Conservation (phyloP, 2,888 invertebrate species). For the Xiphydria camelus region DNA sequence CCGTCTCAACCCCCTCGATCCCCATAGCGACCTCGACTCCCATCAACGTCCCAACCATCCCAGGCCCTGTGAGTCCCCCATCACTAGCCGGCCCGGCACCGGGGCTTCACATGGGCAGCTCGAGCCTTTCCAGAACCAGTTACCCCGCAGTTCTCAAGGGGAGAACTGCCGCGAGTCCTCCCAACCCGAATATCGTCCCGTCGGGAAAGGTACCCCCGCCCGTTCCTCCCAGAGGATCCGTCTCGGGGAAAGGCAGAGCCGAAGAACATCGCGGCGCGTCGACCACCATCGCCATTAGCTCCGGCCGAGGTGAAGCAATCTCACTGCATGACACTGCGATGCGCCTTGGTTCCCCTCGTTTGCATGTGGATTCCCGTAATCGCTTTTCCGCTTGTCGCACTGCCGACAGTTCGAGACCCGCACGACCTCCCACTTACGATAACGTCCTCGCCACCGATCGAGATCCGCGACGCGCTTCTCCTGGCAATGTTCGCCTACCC, state of each 20-base stretch:
- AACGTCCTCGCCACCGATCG: too few relatives aligned
- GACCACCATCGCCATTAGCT: constrained; percentile 31
- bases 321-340: constrained; percentile 28
- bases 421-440: too few relatives aligned
- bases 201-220: constrained; percentile 78
- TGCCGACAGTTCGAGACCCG: too few relatives aligned
- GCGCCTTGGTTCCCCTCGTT: constrained; percentile 14
- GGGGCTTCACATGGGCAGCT: constrained; percentile 57
- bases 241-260: constrained; percentile 26
- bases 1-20: constrained; percentile 55
- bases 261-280: constrained; percentile 36
- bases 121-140: constrained; percentile 59
- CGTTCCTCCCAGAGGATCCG: constrained; percentile 68
- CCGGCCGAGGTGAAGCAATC: constrained; percentile 49
- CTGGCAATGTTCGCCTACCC: too few relatives aligned
- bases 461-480: too few relatives aligned
- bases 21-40: constrained; percentile 52
- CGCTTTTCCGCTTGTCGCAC: too few relatives aligned
- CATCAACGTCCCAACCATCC: constrained; percentile 34
- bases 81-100: constrained; percentile 27
- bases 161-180: constrained; percentile 58
- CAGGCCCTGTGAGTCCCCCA: constrained; percentile 38
- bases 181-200: constrained; percentile 63
- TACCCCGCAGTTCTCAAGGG: constrained; percentile 80
- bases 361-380: constrained; percentile 3